Conservation (phyloP, 2,797 vertebrate species). For the Tinamus major region DNA sequence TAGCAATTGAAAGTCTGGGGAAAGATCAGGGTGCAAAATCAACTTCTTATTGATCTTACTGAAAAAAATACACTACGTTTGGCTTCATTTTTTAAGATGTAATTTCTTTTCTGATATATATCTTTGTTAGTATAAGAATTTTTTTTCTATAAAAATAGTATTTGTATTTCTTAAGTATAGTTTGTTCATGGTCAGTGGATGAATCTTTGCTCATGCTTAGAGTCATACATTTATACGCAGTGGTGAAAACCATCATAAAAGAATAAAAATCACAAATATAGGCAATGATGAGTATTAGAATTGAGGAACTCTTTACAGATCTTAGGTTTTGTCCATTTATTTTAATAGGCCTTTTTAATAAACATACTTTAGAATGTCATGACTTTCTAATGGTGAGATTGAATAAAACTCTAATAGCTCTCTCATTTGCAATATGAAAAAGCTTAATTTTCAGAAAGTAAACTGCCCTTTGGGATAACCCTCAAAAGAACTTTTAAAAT, state of each 20-base stretch:
- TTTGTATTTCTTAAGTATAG: neutral
- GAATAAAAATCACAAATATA: neutral
- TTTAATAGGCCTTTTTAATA: neutral
- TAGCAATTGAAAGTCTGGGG: conserved; percentile 67
- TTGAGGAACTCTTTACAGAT: neutral
- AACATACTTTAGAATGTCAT: neutral
- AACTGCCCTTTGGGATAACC: neutral
- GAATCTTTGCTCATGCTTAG: neutral
- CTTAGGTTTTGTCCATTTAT: neutral
- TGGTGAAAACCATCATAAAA: neutral
- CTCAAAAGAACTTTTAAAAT: neutral
- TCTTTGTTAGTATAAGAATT: neutral
- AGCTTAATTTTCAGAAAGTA: neutral
- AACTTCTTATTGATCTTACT: conserved; percentile 67
- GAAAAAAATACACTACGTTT: conserved; percentile 73
- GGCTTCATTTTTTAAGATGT: neutral
- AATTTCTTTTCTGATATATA: neutral
- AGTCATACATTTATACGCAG: neutral
- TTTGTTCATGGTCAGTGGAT: neutral
- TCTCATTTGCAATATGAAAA: neutral
- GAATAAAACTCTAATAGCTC: neutral
- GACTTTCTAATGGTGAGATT: neutral
- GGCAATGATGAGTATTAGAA: neutral
- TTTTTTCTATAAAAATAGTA: neutral
- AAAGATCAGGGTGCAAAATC: conserved; percentile 74